Evolutionary conservation across 1,140 invertebrate species (phyloP), one percentile per base, ranked within the genome.

Genomic region (Paraescarpia echinospica): DNA sequence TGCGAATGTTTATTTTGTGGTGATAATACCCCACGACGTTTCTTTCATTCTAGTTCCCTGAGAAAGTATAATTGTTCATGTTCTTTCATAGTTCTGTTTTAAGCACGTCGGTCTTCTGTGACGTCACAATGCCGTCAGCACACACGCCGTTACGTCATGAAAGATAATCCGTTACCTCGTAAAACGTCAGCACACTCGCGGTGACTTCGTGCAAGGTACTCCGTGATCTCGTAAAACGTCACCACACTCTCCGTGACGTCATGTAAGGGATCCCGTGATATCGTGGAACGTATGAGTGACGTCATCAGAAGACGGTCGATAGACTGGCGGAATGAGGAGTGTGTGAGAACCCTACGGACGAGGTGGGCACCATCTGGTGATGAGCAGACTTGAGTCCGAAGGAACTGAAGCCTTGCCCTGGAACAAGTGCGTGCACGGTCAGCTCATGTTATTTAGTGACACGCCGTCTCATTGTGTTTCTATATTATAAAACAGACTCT

Each of bases 321-420:
- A 59, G 34, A 12, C 34, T 48, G 35, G 34, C 51, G 12, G 34
- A 92, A 12, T 33, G 59, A 31, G 34, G 59, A 31, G 35, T n/a
- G 41, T 34, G 59, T 0, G 34, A 48, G 91, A 48, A 33, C 91
- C 91, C 91, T 22, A 59, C 91, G 48, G 41, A 35, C 35, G 91
- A 59, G 12, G 33, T 35, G 35, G 33, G 14, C 35, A 34, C 6
- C 34, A 35, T 33, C 35, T 35, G 91, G 35, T 48, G 33, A 1
- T 92, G 35, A 31, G 59, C 59, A 92, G 91, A 35, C 59, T 48
- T 59, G 31, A 48, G 91, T 48, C 35, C 33, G 34, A 91, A n/a
- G n/a, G 35, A 91, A 91, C 34, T 91, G n/a, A 91, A 34, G 2
- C 90, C 35, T n/a, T 91, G 35, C 18, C 90, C 34, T 91, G 90